Evolutionary conservation across 2,797 vertebrate species (phyloP).

Genomic region (Poecilia picta): DNA sequence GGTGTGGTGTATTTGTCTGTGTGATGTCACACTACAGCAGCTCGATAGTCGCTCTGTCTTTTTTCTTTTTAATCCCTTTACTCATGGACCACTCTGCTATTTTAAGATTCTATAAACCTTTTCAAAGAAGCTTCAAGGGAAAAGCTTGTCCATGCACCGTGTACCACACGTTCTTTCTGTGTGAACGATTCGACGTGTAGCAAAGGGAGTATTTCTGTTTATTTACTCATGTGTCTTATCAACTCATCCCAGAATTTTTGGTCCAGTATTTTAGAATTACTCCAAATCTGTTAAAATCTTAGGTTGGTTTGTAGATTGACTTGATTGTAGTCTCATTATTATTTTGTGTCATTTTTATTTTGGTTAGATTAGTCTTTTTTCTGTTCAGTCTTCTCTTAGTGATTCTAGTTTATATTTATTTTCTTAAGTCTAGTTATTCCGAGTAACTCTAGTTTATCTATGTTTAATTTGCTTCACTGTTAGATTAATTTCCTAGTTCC

Average conservation of each 20-base stretch:
- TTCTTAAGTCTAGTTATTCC: too few relatives aligned
- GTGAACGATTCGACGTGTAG: slow-evolving; percentile 18
- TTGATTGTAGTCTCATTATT: too few relatives aligned
- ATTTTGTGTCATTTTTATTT: too few relatives aligned
- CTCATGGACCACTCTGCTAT: slow-evolving; percentile 76
- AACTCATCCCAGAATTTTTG: slow-evolving; percentile 21
- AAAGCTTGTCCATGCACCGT: slow-evolving; percentile 54
- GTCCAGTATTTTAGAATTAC: slow-evolving; percentile 8
- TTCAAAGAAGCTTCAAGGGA: slow-evolving; percentile 69
- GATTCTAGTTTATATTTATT: too few relatives aligned
- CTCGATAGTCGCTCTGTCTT: slow-evolving; percentile 67
- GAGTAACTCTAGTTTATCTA: too few relatives aligned
- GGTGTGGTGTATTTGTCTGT: slow-evolving; percentile 52
- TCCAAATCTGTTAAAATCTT: background rate
- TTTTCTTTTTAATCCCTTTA: slow-evolving; percentile 75
- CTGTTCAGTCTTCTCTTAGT: too few relatives aligned
- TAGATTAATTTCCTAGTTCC: too few relatives aligned
- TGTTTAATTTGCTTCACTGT: too few relatives aligned
- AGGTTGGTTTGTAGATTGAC: too few relatives aligned
- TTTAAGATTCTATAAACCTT: slow-evolving; percentile 80
- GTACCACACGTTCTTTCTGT: slow-evolving; percentile 25
- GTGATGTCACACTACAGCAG: slow-evolving; percentile 69
- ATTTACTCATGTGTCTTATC: slow-evolving; percentile 20
- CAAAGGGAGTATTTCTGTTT: slow-evolving; percentile 12
- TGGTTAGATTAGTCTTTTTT: too few relatives aligned